Conservation (phyloP, 2,113 vertebrate genomes). For the Sinocyclocheilus anophthalmus region DNA sequence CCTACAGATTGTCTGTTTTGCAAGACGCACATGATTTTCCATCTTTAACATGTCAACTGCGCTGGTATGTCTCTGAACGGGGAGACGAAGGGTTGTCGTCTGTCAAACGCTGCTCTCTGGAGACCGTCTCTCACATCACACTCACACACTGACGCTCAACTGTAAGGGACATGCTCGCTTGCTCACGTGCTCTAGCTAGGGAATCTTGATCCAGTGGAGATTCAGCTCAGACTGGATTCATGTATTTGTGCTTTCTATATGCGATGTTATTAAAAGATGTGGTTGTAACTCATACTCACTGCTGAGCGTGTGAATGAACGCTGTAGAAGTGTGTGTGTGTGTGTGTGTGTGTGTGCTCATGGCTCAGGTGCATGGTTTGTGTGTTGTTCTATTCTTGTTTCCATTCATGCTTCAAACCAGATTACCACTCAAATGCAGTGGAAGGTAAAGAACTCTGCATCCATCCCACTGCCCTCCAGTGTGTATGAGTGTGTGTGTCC, state of each 20-base stretch:
- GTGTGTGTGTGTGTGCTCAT: no score
- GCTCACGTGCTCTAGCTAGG: not conserved
- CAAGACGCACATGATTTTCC: not conserved
- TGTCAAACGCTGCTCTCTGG: constrained; percentile 21
- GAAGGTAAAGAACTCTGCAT: constrained; percentile 55
- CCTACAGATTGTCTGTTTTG: constrained; percentile 8
- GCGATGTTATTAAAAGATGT: not conserved
- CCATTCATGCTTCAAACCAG: constrained; percentile 57
- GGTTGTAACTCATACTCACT: not conserved
- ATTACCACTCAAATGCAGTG: constrained; percentile 53
- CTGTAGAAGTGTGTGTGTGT: not conserved
- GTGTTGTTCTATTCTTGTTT: constrained; percentile 55
- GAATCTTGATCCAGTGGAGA: not conserved
- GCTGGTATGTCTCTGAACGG: constrained; percentile 8
- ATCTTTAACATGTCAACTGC: not conserved
- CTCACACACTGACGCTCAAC: constrained; percentile 23
- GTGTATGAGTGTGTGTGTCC: constrained; percentile 17
- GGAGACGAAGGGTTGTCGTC: not conserved
- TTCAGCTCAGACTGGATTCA: not conserved
- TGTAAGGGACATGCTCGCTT: not conserved
- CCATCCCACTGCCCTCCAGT: constrained; percentile 29
- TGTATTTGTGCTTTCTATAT: not conserved
- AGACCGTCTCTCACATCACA: constrained; percentile 25
- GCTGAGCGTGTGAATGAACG: not conserved
- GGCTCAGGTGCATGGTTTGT: constrained; percentile 42